Conservation (phyloP, 2,888 invertebrate genomes). For the Aricia artaxerxes region DNA sequence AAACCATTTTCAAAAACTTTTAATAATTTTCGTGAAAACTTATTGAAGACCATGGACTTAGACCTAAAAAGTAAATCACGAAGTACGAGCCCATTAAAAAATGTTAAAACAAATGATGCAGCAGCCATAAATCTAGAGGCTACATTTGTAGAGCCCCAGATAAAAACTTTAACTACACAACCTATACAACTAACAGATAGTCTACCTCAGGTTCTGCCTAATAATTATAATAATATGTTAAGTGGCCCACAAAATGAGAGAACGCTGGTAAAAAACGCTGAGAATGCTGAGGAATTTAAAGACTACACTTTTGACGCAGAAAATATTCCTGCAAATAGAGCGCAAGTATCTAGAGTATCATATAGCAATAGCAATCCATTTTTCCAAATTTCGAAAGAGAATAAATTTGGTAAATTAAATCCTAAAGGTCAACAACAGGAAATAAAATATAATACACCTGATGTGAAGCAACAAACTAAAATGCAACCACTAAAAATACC, state of each 20-base stretch:
- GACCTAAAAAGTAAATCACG: background rate
- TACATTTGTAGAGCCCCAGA: background rate
- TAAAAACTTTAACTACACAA: slow-evolving; percentile 4
- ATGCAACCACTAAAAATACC: background rate
- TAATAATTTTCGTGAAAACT: slow-evolving; percentile 16
- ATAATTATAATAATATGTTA: background rate
- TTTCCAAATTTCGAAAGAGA: background rate
- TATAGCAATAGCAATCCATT: background rate
- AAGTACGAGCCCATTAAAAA: background rate
- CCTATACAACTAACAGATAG: background rate
- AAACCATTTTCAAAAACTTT: slow-evolving; percentile 3
- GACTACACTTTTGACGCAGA: background rate
- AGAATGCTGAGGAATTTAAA: no score
- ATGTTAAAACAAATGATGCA: background rate
- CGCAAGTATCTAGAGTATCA: background rate
- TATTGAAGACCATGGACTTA: background rate
- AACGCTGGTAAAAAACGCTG: no score
- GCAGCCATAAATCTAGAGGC: background rate
- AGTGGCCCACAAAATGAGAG: background rate
- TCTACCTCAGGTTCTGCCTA: background rate
- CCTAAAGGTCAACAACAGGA: background rate
- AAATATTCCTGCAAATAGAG: background rate
- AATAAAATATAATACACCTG: background rate
- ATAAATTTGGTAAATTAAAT: background rate
- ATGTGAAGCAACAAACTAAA: background rate